Conservation (phyloP, 1,140 invertebrate genomes). For the Sminthurides bifidus region DNA sequence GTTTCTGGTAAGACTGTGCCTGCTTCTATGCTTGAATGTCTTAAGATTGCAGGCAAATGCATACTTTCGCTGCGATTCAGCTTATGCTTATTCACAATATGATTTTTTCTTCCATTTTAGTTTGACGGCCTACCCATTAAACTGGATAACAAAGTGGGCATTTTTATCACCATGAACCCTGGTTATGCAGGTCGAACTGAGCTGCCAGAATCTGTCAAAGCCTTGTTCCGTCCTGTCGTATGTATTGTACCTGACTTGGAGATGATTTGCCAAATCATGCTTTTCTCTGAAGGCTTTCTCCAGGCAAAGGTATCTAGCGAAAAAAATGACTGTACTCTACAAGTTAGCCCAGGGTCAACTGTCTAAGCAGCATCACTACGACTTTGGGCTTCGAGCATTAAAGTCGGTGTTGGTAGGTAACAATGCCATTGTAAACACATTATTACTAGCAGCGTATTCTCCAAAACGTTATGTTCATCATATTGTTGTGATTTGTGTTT, state of each 20-base stretch:
- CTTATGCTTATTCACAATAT: no score
- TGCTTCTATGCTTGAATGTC: slow-evolving; percentile 1
- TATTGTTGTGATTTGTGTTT: background rate
- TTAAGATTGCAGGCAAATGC: no score
- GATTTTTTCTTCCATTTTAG: slow-evolving; percentile 40
- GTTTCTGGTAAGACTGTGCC: slow-evolving; percentile 51
- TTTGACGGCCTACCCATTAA: slow-evolving; percentile 74
- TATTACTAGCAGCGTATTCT: no score
- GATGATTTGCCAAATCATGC: slow-evolving; percentile 77
- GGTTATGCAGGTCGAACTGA: slow-evolving; percentile 80
- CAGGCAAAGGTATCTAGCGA: slow-evolving; percentile 73
- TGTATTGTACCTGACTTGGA: slow-evolving; percentile 80
- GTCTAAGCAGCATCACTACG: slow-evolving; percentile 84
- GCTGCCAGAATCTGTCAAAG: slow-evolving; percentile 79
- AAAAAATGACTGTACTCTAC: slow-evolving; percentile 85
- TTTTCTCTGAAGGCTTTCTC: slow-evolving; percentile 81
- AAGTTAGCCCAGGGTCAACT: slow-evolving; percentile 70
- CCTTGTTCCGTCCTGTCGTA: slow-evolving; percentile 75
- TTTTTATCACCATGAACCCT: slow-evolving; percentile 90
- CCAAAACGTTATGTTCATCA: no score
- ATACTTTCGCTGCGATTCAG: no score
- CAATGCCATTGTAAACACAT: background rate
- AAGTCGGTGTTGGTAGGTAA: slow-evolving; percentile 57
- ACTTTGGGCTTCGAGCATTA: slow-evolving; percentile 78
- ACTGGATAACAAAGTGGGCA: slow-evolving; percentile 69